These are phyloP conservation scores for Macrobrachium nipponense DNA, from an alignment of 1,140 invertebrate species.

Conservation along the genomic window DNA sequence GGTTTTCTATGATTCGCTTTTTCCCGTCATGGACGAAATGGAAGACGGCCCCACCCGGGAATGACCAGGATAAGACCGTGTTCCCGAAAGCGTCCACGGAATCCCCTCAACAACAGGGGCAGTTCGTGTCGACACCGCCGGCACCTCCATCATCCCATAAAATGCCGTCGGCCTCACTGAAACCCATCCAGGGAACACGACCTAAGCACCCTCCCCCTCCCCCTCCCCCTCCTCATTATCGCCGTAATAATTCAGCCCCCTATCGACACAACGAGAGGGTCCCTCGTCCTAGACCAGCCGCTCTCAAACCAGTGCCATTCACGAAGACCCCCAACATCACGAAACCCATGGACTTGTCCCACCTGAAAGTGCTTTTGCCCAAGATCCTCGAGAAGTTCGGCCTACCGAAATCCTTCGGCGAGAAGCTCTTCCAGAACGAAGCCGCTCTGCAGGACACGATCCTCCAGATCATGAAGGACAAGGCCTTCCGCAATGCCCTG, in stretches of 20 bases:
- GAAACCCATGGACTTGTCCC: neutral
- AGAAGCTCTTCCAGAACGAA: constrained; percentile 35
- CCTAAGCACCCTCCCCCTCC: neutral
- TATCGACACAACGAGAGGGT: neutral
- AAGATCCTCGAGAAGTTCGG: constrained; percentile 40
- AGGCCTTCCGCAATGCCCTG: neutral
- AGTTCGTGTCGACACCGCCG: neutral
- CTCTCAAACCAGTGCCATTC: too few relatives aligned
- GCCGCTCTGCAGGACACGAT: constrained; percentile 2
- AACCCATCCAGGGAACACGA: neutral
- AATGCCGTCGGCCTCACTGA: neutral
- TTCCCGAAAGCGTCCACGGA: neutral
- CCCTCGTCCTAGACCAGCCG: neutral
- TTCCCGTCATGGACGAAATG: constrained; percentile 17
- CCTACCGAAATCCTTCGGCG: constrained; percentile 20
- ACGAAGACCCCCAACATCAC: neutral
- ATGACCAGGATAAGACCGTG: neutral
- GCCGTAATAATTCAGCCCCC: neutral
- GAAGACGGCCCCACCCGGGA: constrained; percentile 9
- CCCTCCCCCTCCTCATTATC: neutral
- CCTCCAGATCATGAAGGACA: constrained; percentile 18
- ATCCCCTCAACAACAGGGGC: neutral
- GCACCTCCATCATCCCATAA: neutral
- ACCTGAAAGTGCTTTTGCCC: constrained; percentile 17
- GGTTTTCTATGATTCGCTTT: constrained; percentile 50